phyloP scores from a whole-genome alignment of 2,797 vertebrate species.

The Allobates femoralis region DNA sequence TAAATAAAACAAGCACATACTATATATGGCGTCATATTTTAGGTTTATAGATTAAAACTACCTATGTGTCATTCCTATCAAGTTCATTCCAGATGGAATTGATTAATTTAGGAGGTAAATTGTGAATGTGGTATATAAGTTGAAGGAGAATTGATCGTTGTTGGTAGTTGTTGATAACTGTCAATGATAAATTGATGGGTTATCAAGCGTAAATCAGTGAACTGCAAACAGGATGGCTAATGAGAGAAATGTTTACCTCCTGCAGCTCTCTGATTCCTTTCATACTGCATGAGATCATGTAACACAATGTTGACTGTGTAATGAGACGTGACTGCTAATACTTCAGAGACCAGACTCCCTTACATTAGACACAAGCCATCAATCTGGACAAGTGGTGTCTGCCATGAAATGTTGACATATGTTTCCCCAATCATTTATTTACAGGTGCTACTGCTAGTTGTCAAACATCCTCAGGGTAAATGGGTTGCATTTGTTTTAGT shows the following conservation, averaged over 20 bases:
- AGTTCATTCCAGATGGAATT: neutral
- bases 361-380: slow-evolving; percentile 65
- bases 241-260: slow-evolving; percentile 71
- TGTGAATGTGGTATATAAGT: neutral
- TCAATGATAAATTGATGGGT: slow-evolving; percentile 44
- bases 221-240: slow-evolving; percentile 59
- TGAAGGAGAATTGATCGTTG: neutral
- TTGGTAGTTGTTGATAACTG: slow-evolving; percentile 27
- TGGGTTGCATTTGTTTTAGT: neutral
- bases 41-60: neutral
- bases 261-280: slow-evolving; percentile 69
- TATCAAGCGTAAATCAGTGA: slow-evolving; percentile 57
- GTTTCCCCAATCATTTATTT: slow-evolving; percentile 69
- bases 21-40: neutral
- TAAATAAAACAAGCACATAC: neutral
- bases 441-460: slow-evolving; percentile 28
- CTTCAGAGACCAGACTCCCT: slow-evolving; percentile 69
- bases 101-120: slow-evolving; percentile 4
- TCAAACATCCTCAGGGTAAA: slow-evolving; percentile 41
- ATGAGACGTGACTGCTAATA: slow-evolving; percentile 74
- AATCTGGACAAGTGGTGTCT: slow-evolving; percentile 67
- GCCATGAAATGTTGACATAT: slow-evolving; percentile 65
- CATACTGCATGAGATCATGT: slow-evolving; percentile 73
- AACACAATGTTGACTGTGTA: slow-evolving; percentile 75
- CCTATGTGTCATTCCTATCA: neutral